Evolutionary conservation across 2,888 invertebrate genomes (phyloP), one percentile per base, ranked within the genome.

Genomic region (Eumerus sabulonum): DNA sequence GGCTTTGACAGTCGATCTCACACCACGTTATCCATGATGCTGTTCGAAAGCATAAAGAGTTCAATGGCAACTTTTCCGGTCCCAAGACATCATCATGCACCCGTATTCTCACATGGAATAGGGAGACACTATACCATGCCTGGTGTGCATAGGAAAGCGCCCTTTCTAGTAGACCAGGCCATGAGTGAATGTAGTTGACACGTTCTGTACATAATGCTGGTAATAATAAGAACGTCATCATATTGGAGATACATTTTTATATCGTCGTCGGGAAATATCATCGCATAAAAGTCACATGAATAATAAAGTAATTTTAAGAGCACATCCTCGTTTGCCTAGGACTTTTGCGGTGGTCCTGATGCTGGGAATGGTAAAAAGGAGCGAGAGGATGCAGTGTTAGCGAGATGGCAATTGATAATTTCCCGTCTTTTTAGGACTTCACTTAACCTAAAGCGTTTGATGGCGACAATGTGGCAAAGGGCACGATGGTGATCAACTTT

Each of bases 161-260:
- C 59, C 53, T 71, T 54, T 64, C 53, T 56, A 14, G 7, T 9
- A 35, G 42, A 40, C 0, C 17, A 36, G 3, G 40, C 7, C 27
- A 40, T 11, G 12, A 44, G 56, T 27, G 60, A 59, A 40, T 72
- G 71, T 72, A 77, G 68, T 79, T 79, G 79, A 79, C 79, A 79
- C 79, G 79, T 79, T 79, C 79, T 64, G 60, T 27, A 74, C 79
- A 79, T 79, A 79, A 79, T 79, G 70, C 74, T 79, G 70, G 74
- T 74, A 79, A 79, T 79, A 70, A 74, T 74, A 79, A 74, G 74
- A 74, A 74, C 54, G 74, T 79, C 79, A 74, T 79, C 74, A 79
- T 79, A 79, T 74, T 54, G 74, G 70, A 66, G 74, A 79, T 66
- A 79, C 60, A 70, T 74, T 79, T 79, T 74, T 79, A 79, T 79